Percentiles rank a stretch among this genome's conserved stretches.
Conservation (phyloP, 2,113 vertebrate species). For the Nesogale talazaci region DNA sequence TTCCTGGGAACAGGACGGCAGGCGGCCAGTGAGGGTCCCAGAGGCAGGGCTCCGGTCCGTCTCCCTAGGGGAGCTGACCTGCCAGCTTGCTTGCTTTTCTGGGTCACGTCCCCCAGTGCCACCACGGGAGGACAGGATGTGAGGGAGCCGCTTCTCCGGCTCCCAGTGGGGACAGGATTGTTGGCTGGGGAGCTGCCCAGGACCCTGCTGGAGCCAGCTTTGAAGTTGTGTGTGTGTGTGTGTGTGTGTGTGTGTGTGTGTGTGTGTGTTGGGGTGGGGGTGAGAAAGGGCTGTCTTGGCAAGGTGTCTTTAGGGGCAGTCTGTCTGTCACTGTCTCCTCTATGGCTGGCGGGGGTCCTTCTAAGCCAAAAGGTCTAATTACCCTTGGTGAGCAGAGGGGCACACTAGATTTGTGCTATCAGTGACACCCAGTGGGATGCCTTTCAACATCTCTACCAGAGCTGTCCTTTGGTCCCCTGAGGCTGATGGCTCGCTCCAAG, state of each 20-base stretch:
- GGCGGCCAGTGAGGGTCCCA: background rate
- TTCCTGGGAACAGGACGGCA: background rate
- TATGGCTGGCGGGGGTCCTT: background rate
- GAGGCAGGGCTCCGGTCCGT: background rate
- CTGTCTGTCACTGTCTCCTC: background rate
- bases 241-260: too few relatives aligned
- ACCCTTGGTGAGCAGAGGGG: background rate
- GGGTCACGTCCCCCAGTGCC: slow-evolving; percentile 66
- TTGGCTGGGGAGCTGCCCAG: background rate
- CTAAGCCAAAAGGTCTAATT: background rate
- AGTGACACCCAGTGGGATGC: background rate
- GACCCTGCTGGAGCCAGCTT: background rate
- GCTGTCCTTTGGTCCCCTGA: background rate
- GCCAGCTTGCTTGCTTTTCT: slow-evolving; percentile 66
- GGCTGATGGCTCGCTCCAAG: background rate
- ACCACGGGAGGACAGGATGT: background rate
- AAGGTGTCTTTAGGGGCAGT: background rate
- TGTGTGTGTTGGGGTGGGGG: too few relatives aligned
- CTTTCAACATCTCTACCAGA: background rate
- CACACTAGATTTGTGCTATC: background rate
- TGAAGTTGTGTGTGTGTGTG: background rate
- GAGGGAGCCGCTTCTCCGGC: background rate
- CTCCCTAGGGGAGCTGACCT: slow-evolving; percentile 45
- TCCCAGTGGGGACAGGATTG: background rate
- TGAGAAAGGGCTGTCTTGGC: background rate